Conservation (phyloP, 2,113 vertebrate genomes). For the Xenus cinereus region DNA sequence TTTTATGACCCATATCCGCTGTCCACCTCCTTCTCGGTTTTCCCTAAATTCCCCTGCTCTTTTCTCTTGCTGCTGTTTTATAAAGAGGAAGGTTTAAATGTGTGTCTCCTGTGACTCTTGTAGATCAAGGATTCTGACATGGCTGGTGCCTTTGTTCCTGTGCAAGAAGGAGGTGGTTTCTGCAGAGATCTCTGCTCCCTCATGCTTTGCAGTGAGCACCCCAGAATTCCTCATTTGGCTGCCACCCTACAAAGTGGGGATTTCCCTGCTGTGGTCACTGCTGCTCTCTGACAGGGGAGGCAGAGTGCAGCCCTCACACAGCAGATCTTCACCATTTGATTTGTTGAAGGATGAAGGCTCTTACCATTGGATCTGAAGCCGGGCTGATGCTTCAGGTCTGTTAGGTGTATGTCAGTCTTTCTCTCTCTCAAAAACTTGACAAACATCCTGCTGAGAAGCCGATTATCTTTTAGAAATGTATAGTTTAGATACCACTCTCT, state of each 20-base stretch:
- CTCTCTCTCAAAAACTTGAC: background rate
- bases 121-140: background rate
- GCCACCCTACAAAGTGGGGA: background rate
- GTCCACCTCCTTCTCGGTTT: background rate
- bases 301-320: background rate
- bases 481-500: background rate
- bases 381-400: background rate
- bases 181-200: background rate
- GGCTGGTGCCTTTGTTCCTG: background rate
- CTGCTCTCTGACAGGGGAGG: background rate
- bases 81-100: background rate
- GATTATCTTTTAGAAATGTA: background rate
- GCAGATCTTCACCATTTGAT: background rate
- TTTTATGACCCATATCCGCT: background rate
- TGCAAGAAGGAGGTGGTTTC: background rate
- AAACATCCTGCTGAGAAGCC: background rate
- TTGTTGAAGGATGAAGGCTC: background rate
- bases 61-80: background rate
- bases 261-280: background rate
- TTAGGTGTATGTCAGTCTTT: background rate
- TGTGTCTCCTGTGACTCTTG: background rate
- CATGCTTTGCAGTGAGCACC: background rate
- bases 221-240: background rate
- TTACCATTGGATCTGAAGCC: background rate
- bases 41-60: background rate